These are phyloP conservation scores for Thalassoma bifasciatum DNA, from an alignment of 2,113 vertebrate species.

Conservation along the genomic window DNA sequence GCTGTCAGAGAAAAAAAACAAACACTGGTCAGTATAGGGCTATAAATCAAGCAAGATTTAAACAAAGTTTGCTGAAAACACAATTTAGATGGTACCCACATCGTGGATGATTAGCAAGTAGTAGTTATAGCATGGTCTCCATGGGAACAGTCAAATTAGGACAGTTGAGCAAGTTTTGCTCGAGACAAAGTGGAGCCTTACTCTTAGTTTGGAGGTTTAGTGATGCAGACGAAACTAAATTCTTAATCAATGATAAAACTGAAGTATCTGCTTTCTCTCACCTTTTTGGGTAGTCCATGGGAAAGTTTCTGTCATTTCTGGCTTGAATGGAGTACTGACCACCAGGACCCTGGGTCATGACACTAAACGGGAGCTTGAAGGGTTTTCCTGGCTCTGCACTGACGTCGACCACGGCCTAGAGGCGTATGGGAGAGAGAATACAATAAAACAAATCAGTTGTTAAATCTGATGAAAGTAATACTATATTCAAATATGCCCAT, in stretches of 20 bases:
- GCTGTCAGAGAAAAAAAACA: constrained; percentile 49
- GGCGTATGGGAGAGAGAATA: not conserved
- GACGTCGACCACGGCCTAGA: constrained; percentile 66
- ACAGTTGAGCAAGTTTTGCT: too few species aligned
- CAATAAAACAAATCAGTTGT: not conserved
- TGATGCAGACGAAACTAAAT: too few species aligned
- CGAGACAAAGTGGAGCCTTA: too few species aligned
- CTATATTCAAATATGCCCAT: not conserved
- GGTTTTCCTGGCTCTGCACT: constrained; percentile 72
- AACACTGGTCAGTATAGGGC: not conserved
- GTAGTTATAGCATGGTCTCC: too few species aligned
- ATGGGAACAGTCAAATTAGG: too few species aligned
- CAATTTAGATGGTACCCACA: too few species aligned
- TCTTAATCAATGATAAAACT: too few species aligned
- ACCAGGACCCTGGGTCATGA: constrained; percentile 64
- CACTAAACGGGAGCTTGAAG: constrained; percentile 64
- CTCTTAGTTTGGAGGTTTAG: too few species aligned
- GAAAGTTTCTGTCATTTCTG: constrained; percentile 69
- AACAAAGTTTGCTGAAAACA: not conserved
- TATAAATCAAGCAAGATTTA: too few species aligned
- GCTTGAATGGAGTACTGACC: constrained; percentile 61
- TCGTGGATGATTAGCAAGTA: too few species aligned
- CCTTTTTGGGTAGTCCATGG: constrained; percentile 43
- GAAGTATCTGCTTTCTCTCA: constrained; percentile 40
- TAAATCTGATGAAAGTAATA: not conserved